A percentile compares a stretch with the other conserved stretches of the same genome.
phyloP scores from a whole-genome alignment of 2,888 invertebrate genomes.

The Coecobrya sp. region DNA sequence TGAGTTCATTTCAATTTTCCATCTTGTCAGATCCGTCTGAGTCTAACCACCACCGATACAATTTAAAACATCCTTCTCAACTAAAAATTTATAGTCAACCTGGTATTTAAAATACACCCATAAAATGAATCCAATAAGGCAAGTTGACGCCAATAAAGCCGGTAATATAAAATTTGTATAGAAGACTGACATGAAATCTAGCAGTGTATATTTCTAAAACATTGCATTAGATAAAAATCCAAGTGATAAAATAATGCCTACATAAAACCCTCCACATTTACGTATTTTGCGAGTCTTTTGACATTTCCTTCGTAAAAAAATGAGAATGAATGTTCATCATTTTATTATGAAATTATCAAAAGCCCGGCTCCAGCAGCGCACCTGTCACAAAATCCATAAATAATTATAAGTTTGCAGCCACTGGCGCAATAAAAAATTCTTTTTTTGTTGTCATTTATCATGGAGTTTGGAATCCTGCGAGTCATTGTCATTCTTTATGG shows the following conservation, averaged over 20 bases:
- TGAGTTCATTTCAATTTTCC: no score
- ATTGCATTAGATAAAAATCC: background rate
- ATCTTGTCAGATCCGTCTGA: background rate
- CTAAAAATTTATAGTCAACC: no score
- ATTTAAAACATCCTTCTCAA: no score
- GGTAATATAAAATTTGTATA: background rate
- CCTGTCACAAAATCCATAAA: conserved; percentile 12
- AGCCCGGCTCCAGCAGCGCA: background rate
- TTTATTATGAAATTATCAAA: no score
- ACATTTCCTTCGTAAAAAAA: background rate
- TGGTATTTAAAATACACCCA: background rate
- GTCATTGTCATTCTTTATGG: conserved; percentile 24
- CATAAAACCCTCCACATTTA: background rate
- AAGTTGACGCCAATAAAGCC: background rate
- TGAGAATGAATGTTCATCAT: background rate
- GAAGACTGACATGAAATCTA: no score
- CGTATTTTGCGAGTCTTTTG: background rate
- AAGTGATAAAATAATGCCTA: no score
- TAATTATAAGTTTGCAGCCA: background rate
- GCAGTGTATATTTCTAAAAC: no score
- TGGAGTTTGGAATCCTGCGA: conserved; percentile 3
- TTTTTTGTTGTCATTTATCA: conserved; percentile 2
- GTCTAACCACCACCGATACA: no score
- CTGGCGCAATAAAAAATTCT: background rate
- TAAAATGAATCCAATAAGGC: background rate